Evolutionary conservation across 2,113 vertebrate species (phyloP), one percentile per base, ranked within the genome.

Genomic region (Otolemur garnettii): DNA sequence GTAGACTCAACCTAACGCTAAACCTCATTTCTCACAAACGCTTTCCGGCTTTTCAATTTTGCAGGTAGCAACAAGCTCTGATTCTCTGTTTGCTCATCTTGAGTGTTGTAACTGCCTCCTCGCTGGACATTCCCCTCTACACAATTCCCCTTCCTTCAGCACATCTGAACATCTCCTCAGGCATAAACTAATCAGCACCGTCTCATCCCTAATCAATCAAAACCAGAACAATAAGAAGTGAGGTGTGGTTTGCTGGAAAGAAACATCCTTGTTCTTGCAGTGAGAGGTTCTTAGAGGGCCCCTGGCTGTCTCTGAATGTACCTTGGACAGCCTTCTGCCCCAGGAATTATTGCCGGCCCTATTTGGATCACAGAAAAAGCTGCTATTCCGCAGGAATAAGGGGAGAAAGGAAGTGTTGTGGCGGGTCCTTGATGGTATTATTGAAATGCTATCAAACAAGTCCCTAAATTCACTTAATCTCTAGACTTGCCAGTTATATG

Each of bases 391-490:
- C 5, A 60, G 57, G 59, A 10, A 24, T 66, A 35, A 66, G 33
- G 66, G 57, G 13, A 79, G 74, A 83, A 12, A 45, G 38, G 28
- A 66, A 80, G 42, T 50, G 71, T 42, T 57, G 2, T 24, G 71
- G 77, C 10, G 35, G 66, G 22, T 66, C 45, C 55, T 26, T 33
- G 21, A 55, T 59, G 35, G 17, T 59, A 81, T 59, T 80, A 71
- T 6, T 77, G 71, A 93, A 93, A 93, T 53, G 17, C 59, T 35
- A 50, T 79, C 57, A 57, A 90, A 64, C 64, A 38, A 80, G 28
- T 64, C 66, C 75, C 77, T 11, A 88, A 93, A 95, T 42, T 91
- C 78, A 53, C n/a, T 88, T 88, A 24, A 71, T 88, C 53, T 79
- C 50, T 75, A 77, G 28, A 50, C 71, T 96, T 88, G 30, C 57